A percentile compares a stretch with the other conserved stretches of the same genome.
phyloP scores from a whole-genome alignment of 2,888 invertebrate species.

The Hirtodrosophila alboralis region DNA sequence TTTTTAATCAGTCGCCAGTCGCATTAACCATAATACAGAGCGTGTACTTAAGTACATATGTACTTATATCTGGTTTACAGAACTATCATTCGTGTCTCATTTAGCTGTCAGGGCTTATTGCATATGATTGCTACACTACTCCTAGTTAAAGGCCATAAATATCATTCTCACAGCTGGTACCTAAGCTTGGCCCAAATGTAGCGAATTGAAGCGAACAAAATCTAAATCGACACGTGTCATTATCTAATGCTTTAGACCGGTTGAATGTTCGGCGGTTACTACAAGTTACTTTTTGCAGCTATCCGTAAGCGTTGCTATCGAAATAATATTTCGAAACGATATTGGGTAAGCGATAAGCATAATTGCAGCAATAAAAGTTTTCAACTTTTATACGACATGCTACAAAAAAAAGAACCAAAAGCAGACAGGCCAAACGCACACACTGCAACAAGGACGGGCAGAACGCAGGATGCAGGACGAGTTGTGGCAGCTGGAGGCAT shows the following conservation, averaged over 20 bases:
- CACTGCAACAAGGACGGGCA: constrained; percentile 7
- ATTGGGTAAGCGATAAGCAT: constrained; percentile 81
- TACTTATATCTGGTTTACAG: not conserved
- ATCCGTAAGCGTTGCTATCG: constrained; percentile 63
- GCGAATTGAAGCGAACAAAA: constrained; percentile 2
- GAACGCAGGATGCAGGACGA: constrained; percentile 3
- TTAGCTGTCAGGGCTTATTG: constrained; percentile 28
- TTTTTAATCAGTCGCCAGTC: no score
- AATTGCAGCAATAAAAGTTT: constrained; percentile 84
- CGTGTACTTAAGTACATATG: no score
- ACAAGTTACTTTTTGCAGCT: constrained; percentile 7
- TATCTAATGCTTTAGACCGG: constrained; percentile 41
- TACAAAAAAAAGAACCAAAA: constrained; percentile 35
- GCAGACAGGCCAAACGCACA: constrained; percentile 17
- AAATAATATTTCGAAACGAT: constrained; percentile 80
- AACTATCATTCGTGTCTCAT: not conserved
- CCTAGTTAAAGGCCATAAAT: constrained; percentile 30
- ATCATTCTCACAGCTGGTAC: constrained; percentile 47
- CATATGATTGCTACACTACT: constrained; percentile 19
- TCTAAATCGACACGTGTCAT: constrained; percentile 40
- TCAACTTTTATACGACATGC: constrained; percentile 78
- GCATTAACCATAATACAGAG: not conserved
- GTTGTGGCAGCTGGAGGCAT: constrained; percentile 11
- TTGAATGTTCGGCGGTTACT: constrained; percentile 25
- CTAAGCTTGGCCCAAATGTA: constrained; percentile 15